Percentiles rank a stretch among this genome's conserved stretches.
These are phyloP conservation scores for Poecilobothrus nobilitatus DNA, from an alignment of 2,888 invertebrate genomes.

Conservation along the genomic window DNA sequence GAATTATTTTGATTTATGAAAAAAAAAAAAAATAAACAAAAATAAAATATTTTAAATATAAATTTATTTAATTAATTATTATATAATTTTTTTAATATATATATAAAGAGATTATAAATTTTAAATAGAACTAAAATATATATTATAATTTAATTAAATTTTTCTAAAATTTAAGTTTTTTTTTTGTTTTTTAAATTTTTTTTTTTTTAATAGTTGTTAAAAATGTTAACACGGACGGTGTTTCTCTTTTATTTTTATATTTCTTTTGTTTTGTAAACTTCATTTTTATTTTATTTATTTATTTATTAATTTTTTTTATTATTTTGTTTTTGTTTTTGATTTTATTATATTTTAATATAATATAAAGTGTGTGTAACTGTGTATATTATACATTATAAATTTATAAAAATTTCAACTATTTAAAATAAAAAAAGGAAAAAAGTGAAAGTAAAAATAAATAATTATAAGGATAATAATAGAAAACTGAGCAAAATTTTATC, in stretches of 20 bases:
- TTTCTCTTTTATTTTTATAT: not conserved
- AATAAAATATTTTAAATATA: no score
- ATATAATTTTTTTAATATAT: no score
- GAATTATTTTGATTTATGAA: no score
- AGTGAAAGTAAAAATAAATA: not conserved
- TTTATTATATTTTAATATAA: no score
- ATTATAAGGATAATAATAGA: no score
- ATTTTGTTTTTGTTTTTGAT: not conserved
- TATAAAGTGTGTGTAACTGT: not conserved
- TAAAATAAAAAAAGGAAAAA: not conserved
- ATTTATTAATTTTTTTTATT: not conserved
- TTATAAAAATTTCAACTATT: not conserved
- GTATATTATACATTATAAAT: not conserved
- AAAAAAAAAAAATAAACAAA: no score
- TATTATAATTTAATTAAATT: not conserved
- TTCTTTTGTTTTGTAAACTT: conserved; percentile 4
- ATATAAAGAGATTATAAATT: no score
- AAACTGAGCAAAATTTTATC: no score
- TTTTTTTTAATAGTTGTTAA: not conserved
- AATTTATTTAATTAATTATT: no score
- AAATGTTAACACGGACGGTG: conserved; percentile 5
- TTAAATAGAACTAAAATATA: no score
- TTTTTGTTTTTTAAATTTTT: not conserved
- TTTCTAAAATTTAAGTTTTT: not conserved
- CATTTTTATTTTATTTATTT: not conserved